Evolutionary conservation across 2,113 vertebrate genomes (phyloP).

Genomic region (Corythoichthys intestinalis): DNA sequence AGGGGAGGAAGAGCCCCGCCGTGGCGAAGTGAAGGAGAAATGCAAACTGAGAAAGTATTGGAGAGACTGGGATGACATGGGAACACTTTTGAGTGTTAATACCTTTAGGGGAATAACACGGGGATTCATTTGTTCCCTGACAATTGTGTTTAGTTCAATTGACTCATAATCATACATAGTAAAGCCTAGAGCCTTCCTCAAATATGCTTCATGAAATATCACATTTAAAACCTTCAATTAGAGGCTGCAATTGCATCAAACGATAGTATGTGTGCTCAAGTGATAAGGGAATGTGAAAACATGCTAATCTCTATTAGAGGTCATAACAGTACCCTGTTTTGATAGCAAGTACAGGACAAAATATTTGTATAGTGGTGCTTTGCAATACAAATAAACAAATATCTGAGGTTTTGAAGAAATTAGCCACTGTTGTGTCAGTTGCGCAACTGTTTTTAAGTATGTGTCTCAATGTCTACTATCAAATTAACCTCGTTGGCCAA

Average conservation of each 20-base stretch:
- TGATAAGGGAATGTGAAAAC: slow-evolving; percentile 37
- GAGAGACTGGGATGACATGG: slow-evolving; percentile 44
- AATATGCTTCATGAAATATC: slow-evolving; percentile 29
- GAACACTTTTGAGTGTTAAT: slow-evolving; percentile 40
- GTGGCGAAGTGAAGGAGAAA: slow-evolving; percentile 46
- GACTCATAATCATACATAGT: slow-evolving; percentile 18
- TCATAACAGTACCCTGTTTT: not conserved
- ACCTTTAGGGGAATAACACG: slow-evolving; percentile 46
- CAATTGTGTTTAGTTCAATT: slow-evolving; percentile 38
- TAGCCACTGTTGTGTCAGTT: too few species aligned
- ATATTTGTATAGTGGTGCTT: not conserved
- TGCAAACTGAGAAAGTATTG: slow-evolving; percentile 65
- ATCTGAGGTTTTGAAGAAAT: too few species aligned
- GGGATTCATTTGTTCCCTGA: slow-evolving; percentile 53
- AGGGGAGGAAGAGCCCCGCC: slow-evolving; percentile 38
- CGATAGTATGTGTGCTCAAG: slow-evolving; percentile 21
- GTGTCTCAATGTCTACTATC: too few species aligned
- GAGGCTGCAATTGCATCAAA: slow-evolving; percentile 43
- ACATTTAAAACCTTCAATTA: slow-evolving; percentile 44
- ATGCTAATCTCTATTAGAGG: not conserved
- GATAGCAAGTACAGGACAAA: slow-evolving; percentile 24
- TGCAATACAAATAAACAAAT: too few species aligned
- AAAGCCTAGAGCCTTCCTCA: slow-evolving; percentile 31
- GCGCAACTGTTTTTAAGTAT: too few species aligned
- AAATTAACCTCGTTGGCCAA: too few species aligned